A percentile compares a stretch with the other conserved stretches of the same genome.
These are phyloP conservation scores for Discoglossus pictus DNA, from an alignment of 2,797 vertebrate species.

Conservation along the genomic window DNA sequence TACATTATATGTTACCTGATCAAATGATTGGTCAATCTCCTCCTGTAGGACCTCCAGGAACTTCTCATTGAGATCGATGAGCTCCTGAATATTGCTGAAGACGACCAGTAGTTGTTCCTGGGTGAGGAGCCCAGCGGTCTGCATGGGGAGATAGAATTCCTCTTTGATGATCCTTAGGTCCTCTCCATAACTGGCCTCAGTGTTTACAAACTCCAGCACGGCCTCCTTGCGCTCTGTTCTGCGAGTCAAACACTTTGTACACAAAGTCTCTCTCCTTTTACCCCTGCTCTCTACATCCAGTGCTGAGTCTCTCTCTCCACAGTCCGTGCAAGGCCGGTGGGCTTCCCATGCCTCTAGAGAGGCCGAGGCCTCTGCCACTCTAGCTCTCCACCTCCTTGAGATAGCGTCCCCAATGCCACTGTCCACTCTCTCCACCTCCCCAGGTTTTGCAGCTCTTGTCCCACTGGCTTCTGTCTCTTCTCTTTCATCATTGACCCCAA, in stretches of 20 bases:
- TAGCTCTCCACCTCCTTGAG: slow-evolving; percentile 80
- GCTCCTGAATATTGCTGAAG: slow-evolving; percentile 88
- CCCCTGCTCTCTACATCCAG: slow-evolving; percentile 62
- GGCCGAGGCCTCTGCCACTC: slow-evolving; percentile 64
- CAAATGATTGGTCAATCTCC: slow-evolving; percentile 83
- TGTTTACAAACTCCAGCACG: slow-evolving; percentile 88
- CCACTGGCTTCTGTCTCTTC: slow-evolving; percentile 70
- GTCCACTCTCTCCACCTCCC: slow-evolving; percentile 82
- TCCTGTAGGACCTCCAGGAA: slow-evolving; percentile 88
- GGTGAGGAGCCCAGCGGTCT: slow-evolving; percentile 81
- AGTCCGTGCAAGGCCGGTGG: slow-evolving; percentile 84
- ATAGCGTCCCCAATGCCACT: slow-evolving; percentile 84
- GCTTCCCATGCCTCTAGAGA: slow-evolving; percentile 81
- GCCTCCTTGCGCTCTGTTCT: slow-evolving; percentile 88
- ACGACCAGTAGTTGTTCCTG: slow-evolving; percentile 82
- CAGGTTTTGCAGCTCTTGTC: slow-evolving; percentile 45
- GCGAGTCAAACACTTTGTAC: slow-evolving; percentile 82
- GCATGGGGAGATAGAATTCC: slow-evolving; percentile 89
- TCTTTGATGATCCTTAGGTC: slow-evolving; percentile 87
- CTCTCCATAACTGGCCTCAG: slow-evolving; percentile 85
- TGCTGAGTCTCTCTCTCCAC: slow-evolving; percentile 69
- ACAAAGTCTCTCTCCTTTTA: slow-evolving; percentile 77
- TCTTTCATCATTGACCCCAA: slow-evolving; percentile 79
- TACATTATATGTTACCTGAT: slow-evolving; percentile 80
- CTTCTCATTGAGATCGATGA: slow-evolving; percentile 84